phyloP scores from a whole-genome alignment of 2,888 invertebrate genomes.

The Criorhina ranunculi region DNA sequence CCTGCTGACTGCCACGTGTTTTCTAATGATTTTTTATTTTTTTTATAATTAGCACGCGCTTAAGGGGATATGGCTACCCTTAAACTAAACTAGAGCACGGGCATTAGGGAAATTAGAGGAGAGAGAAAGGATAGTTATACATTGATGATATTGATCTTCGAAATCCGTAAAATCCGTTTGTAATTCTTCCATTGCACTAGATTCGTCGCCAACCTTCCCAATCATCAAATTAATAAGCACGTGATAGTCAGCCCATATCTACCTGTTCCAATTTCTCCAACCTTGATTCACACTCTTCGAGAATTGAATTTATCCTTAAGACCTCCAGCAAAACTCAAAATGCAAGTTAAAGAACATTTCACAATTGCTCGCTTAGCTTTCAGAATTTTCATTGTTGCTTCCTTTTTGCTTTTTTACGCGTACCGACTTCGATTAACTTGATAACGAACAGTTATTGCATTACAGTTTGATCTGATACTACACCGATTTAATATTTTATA shows the following conservation, averaged over 20 bases:
- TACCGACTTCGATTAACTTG: too few species aligned
- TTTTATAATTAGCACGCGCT: too few species aligned
- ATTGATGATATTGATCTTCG: not conserved
- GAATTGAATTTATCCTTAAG: not conserved
- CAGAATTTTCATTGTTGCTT: too few species aligned
- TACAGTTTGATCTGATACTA: too few species aligned
- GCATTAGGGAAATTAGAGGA: too few species aligned
- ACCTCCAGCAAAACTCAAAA: not conserved
- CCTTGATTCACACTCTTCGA: slow-evolving; percentile 5
- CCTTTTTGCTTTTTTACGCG: too few species aligned
- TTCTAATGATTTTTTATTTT: not conserved
- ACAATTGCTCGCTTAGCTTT: too few species aligned
- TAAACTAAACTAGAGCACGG: too few species aligned
- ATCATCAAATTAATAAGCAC: not conserved
- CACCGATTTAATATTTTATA: too few species aligned
- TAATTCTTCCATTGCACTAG: not conserved
- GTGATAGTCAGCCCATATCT: not conserved
- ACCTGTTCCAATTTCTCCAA: slow-evolving; percentile 4
- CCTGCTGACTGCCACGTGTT: slow-evolving; percentile 4
- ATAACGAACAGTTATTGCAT: too few species aligned
- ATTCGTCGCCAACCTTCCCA: not conserved
- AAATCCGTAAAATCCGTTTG: not conserved
- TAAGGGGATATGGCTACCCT: too few species aligned
- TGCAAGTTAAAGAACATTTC: not conserved
- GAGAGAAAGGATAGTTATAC: too few species aligned